Evolutionary conservation across 2,888 invertebrate genomes (phyloP), one percentile per base, ranked within the genome.

Genomic region (Abrostola triplasia): DNA sequence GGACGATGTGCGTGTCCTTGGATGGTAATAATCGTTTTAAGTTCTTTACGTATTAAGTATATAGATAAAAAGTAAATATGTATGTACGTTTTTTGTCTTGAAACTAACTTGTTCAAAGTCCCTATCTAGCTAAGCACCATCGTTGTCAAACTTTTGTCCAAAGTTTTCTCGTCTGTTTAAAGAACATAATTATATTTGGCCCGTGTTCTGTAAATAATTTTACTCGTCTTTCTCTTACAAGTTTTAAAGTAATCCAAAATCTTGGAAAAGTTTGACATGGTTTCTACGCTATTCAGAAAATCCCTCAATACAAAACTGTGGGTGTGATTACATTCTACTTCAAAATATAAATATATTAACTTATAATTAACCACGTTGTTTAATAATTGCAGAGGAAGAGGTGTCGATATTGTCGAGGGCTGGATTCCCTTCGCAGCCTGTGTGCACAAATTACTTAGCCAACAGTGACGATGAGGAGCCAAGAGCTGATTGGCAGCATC

Each of bases 1-100:
- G 97, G 98, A 98, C 97, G 35, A 95, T 97, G 89, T 98, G 97
- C 90, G 97, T 97, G 81, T 97, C 97, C 81, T 95, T 98, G 80
- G 96, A 96, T 91, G 97, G 98, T 98, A 92, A 36, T 12, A 47
- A 9, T 47, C 6, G 7, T 42, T 42, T 9, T 10, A 10, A 40
- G 7, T 40, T 40, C 7, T 10, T 9, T 40, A 40, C 7, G 40
- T 10, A 5, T 40, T 40, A 40, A 5, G 5, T 40, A 40, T 40
- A 7, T 9, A 1, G 9, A 10, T 40, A 1, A 40, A 40, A 40
- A 9, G 40, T n/a, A n/a, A 50, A 35, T 0, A 36, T 5, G 10
- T 12, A 24, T 24, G 24, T 24, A 24, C 24, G 24, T 24, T 24
- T 24, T 24, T 24, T 4, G 24, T 24, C 1, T 24, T 24, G 24